Evolutionary conservation across 2,113 vertebrate species (phyloP).

Genomic region (Aplodontia rufa): DNA sequence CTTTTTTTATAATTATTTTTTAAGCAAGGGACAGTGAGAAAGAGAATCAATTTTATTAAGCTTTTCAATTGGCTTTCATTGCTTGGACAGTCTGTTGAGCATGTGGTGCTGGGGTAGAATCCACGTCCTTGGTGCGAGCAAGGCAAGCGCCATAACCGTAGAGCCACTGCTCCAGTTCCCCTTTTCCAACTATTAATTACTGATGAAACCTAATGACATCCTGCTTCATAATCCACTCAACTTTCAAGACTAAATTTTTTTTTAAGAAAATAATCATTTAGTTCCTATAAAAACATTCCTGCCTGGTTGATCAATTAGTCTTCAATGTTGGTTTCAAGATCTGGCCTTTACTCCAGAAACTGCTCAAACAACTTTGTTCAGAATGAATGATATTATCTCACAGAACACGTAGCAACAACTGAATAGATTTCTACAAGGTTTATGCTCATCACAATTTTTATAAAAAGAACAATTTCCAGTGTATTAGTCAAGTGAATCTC

Average conservation of each 20-base stretch:
- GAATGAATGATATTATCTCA: background rate
- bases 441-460: background rate
- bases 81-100: too few relatives aligned
- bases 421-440: background rate
- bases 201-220: background rate
- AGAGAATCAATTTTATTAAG: too few relatives aligned
- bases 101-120: too few relatives aligned
- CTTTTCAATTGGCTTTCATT: too few relatives aligned
- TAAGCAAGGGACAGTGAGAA: too few relatives aligned
- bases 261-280: background rate
- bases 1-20: too few relatives aligned
- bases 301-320: background rate
- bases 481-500: background rate
- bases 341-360: background rate
- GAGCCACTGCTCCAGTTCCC: too few relatives aligned
- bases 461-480: background rate
- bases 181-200: too few relatives aligned
- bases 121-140: too few relatives aligned
- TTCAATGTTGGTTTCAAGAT: background rate
- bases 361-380: background rate
- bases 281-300: background rate
- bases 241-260: background rate
- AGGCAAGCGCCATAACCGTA: too few relatives aligned
- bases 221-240: background rate
- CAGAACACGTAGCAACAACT: background rate